phyloP scores from a whole-genome alignment of 2,888 invertebrate genomes.

The Agapostemon virescens region DNA sequence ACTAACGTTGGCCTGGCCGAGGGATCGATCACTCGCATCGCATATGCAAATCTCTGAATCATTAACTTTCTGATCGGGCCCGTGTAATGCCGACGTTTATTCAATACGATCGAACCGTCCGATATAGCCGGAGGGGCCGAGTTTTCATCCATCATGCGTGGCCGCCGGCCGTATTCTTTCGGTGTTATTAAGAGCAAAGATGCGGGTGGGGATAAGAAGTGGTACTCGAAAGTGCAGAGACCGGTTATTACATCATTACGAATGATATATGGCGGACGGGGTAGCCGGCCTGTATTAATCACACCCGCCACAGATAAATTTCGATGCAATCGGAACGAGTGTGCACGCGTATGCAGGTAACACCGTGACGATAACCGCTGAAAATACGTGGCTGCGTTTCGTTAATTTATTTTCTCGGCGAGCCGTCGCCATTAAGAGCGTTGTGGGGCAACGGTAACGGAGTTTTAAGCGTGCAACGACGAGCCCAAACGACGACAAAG shows the following conservation, averaged over 20 bases:
- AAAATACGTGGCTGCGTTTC: constrained; percentile 50
- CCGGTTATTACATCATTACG: constrained; percentile 69
- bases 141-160: constrained; percentile 57
- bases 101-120: constrained; percentile 56
- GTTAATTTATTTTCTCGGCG: constrained; percentile 45
- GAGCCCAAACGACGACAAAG: constrained; percentile 34
- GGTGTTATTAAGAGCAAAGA: constrained; percentile 59
- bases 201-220: constrained; percentile 53
- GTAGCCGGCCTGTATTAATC: constrained; percentile 61
- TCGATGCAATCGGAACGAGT: constrained; percentile 60
- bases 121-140: constrained; percentile 33
- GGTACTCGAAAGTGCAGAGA: constrained; percentile 54
- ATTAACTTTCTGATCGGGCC: constrained; percentile 53
- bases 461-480: constrained; percentile 21
- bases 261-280: constrained; percentile 61
- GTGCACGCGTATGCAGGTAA: constrained; percentile 51
- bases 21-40: constrained; percentile 44
- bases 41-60: constrained; percentile 53
- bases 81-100: constrained; percentile 59
- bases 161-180: constrained; percentile 55
- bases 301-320: constrained; percentile 63
- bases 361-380: constrained; percentile 50
- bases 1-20: background rate
- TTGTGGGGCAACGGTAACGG: constrained; percentile 1
- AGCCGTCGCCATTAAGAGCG: constrained; percentile 32